These are phyloP conservation scores for Rapana venosa DNA, from an alignment of 2,888 invertebrate species.

Conservation along the genomic window DNA sequence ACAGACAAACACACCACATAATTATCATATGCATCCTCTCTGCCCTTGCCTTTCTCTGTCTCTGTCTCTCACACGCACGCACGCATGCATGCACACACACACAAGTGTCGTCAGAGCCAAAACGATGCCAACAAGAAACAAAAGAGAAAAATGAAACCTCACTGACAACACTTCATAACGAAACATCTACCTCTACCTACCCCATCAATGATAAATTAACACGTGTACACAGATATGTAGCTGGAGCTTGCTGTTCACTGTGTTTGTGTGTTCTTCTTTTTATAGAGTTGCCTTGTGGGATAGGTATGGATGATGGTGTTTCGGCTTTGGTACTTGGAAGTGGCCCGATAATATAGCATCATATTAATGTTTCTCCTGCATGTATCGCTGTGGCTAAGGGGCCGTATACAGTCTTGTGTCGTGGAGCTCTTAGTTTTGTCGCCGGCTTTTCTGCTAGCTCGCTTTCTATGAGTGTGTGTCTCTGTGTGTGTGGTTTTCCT, in stretches of 20 bases:
- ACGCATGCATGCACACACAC: neutral
- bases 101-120: neutral
- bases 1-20: neutral
- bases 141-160: neutral
- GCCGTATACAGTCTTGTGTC: neutral
- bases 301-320: slow-evolving; percentile 31
- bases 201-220: neutral
- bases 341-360: neutral
- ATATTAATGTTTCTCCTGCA: neutral
- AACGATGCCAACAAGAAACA: neutral
- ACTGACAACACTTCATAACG: neutral
- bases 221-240: neutral
- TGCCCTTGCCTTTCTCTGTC: neutral
- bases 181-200: neutral
- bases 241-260: neutral
- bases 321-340: neutral
- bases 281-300: slow-evolving; percentile 33
- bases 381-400: neutral
- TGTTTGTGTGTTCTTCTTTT: neutral
- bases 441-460: no score
- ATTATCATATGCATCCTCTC: neutral
- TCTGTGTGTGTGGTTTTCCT: no score
- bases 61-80: neutral
- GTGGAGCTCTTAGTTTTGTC: no score
- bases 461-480: no score